These are phyloP conservation scores for Encarsia formosa DNA, from an alignment of 2,888 invertebrate species.

Conservation along the genomic window DNA sequence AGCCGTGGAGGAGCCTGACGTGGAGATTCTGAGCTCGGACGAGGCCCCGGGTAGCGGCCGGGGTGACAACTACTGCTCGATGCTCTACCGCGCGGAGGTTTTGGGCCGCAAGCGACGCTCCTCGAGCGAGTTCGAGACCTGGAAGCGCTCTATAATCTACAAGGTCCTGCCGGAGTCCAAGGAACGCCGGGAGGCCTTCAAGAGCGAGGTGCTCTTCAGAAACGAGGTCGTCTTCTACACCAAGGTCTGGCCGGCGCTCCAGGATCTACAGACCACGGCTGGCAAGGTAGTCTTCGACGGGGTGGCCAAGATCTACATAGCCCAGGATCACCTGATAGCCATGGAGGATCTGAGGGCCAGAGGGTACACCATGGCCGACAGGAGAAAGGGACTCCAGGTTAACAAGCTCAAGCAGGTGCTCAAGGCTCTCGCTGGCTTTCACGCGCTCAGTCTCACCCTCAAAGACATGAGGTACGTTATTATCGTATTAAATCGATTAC, in stretches of 20 bases:
- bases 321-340: constrained; percentile 50
- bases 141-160: constrained; percentile 66
- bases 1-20: constrained; percentile 40
- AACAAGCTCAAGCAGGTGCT: constrained; percentile 49
- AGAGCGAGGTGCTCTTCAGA: constrained; percentile 66
- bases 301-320: constrained; percentile 45
- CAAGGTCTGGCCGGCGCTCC: constrained; percentile 64
- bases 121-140: constrained; percentile 54
- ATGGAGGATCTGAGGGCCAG: constrained; percentile 52
- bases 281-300: constrained; percentile 41
- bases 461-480: constrained; percentile 42
- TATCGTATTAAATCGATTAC: too few relatives aligned
- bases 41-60: constrained; percentile 68
- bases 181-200: constrained; percentile 64
- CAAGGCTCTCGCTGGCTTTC: constrained; percentile 52
- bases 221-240: constrained; percentile 73
- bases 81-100: constrained; percentile 64
- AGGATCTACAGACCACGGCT: constrained; percentile 54
- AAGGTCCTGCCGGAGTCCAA: constrained; percentile 67
- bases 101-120: constrained; percentile 54
- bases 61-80: constrained; percentile 73
- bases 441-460: constrained; percentile 53
- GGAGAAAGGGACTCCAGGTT: constrained; percentile 46
- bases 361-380: constrained; percentile 51
- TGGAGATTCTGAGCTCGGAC: constrained; percentile 49